A percentile compares a stretch with the other conserved stretches of the same genome.
phyloP scores from a whole-genome alignment of 64 coral and sea anemone genomes.

The Porites australiensis region DNA sequence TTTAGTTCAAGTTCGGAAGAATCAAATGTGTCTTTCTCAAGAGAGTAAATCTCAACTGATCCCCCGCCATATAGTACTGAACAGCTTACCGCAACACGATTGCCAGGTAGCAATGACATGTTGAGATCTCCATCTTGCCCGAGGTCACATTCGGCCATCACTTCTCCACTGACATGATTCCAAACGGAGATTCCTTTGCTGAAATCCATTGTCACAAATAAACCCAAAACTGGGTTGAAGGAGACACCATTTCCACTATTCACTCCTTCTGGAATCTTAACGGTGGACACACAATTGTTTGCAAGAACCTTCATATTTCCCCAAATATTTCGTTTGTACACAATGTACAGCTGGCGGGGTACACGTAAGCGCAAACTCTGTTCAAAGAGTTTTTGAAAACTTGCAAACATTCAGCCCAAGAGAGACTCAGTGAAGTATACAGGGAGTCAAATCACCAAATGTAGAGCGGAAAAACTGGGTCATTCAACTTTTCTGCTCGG shows the following conservation, averaged over 20 bases:
- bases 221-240: background rate
- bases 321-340: too few relatives aligned
- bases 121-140: background rate
- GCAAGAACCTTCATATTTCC: background rate
- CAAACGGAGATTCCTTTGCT: background rate
- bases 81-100: background rate
- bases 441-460: too few relatives aligned
- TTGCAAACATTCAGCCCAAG: too few relatives aligned
- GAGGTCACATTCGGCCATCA: background rate
- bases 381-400: background rate
- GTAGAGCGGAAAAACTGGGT: too few relatives aligned
- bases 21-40: slow-evolving; percentile 8
- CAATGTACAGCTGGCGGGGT: too few relatives aligned
- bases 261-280: background rate
- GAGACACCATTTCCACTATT: background rate
- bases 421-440: too few relatives aligned
- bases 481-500: too few relatives aligned
- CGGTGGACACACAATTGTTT: background rate
- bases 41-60: background rate
- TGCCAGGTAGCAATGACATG: background rate
- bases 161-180: background rate
- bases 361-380: background rate
- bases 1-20: background rate
- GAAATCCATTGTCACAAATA: background rate
- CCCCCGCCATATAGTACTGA: background rate